These are phyloP conservation scores for Sebastolobus altivelis DNA, from an alignment of 2,797 vertebrate species.

Conservation along the genomic window DNA sequence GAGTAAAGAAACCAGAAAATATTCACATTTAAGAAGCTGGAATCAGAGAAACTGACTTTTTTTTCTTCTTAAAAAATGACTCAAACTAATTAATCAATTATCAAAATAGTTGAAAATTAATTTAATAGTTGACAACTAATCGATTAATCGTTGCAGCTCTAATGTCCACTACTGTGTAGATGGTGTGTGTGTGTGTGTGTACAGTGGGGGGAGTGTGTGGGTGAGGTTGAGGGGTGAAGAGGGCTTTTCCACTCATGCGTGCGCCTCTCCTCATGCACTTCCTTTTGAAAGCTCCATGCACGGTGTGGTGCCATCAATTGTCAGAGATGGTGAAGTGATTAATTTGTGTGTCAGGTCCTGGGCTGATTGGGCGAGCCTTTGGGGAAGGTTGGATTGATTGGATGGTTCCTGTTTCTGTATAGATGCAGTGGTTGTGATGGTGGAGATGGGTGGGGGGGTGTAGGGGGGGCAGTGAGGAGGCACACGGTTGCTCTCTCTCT, in stretches of 20 bases:
- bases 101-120: too few species aligned
- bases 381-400: constrained; percentile 78
- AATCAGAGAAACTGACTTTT: too few species aligned
- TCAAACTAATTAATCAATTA: too few species aligned
- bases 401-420: constrained; percentile 71
- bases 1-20: too few species aligned
- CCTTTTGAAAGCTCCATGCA: constrained; percentile 50
- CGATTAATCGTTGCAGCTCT: too few species aligned
- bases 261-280: constrained; percentile 32
- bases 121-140: too few species aligned
- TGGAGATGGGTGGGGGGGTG: background rate
- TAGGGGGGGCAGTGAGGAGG: constrained; percentile 9
- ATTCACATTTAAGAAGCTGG: too few species aligned
- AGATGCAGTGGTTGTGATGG: constrained; percentile 41
- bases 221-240: constrained; percentile 18
- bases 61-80: too few species aligned
- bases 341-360: constrained; percentile 74
- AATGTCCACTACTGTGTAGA: background rate
- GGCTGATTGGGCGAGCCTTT: constrained; percentile 81
- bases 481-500: constrained; percentile 5
- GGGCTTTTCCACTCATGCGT: constrained; percentile 8
- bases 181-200: constrained; percentile 19
- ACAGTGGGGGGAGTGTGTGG: constrained; percentile 11
- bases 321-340: constrained; percentile 77
- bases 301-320: constrained; percentile 70